A percentile compares a stretch with the other conserved stretches of the same genome.
These are phyloP conservation scores for Eptesicus fuscus DNA, from an alignment of 2,113 vertebrate species.

Conservation along the genomic window DNA sequence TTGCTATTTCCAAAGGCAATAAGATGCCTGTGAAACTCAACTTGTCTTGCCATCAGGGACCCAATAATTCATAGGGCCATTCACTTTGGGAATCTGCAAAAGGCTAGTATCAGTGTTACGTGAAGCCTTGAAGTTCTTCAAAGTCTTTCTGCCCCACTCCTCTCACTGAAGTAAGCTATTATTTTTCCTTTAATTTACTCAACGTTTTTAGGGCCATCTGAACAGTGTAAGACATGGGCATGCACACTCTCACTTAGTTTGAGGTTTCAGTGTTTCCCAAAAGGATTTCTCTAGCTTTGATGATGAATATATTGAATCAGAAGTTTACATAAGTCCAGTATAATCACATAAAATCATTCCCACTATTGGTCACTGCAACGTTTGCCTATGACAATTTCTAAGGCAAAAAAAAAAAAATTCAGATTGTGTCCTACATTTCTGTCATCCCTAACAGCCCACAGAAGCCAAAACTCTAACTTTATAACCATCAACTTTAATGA, in stretches of 20 bases:
- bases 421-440: not conserved
- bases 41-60: not conserved
- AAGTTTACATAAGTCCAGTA: not conserved
- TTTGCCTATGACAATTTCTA: not conserved
- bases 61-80: not conserved
- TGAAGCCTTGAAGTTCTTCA: not conserved
- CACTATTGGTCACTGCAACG: not conserved
- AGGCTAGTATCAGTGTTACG: not conserved
- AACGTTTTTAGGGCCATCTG: not conserved
- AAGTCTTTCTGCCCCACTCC: accelerated
- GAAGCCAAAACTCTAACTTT: not conserved
- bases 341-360: not conserved
- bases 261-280: not conserved
- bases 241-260: not conserved
- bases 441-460: not conserved
- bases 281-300: not conserved
- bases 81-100: not conserved
- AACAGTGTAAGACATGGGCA: not conserved
- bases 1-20: not conserved
- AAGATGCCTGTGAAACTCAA: not conserved
- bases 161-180: not conserved
- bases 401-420: not conserved
- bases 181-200: not conserved
- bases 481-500: not conserved
- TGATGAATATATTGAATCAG: not conserved